Evolutionary conservation across 2,113 vertebrate species (phyloP).

Genomic region (rat (Rattus norvegicus)): GRCr8 NC_086019.1:233373001-233373500

Average conservation of each 20-base stretch:
- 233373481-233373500: neutral
- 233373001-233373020: constrained; percentile 20
- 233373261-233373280: neutral
- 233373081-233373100: neutral
- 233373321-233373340: neutral
- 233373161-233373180: neutral
- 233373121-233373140: neutral
- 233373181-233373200: neutral
- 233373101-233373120: neutral
- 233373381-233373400: neutral
- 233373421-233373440: neutral
- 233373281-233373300: neutral
- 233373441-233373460: neutral
- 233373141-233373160: rapidly evolving
- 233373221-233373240: neutral
- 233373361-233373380: neutral
- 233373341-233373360: neutral
- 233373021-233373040: neutral
- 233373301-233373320: neutral
- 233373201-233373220: neutral
- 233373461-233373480: neutral
- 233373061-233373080: neutral
- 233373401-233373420: neutral
- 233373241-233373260: neutral
- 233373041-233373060: neutral